Conservation (phyloP, 2,113 vertebrate species). For the Tragelaphus strepsiceros region DNA sequence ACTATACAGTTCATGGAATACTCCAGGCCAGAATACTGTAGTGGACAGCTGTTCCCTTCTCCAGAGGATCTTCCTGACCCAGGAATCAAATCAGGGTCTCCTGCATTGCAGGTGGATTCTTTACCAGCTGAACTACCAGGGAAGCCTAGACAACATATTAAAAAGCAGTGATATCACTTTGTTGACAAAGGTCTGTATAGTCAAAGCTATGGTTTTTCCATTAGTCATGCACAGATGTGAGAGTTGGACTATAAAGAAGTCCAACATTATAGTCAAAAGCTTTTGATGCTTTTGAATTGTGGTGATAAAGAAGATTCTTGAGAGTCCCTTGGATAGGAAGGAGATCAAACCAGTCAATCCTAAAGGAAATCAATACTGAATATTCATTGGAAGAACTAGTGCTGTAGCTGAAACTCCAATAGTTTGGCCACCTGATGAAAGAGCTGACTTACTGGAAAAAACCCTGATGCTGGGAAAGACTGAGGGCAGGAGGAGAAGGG, state of each 20-base stretch:
- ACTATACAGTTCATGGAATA: background rate
- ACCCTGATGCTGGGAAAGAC: background rate
- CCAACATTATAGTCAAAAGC: too few species aligned
- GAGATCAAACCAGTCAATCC: background rate
- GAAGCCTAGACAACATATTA: background rate
- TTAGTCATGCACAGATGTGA: background rate
- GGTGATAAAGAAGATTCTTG: background rate
- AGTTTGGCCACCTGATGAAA: background rate
- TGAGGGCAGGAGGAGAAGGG: background rate
- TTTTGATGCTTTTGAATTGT: background rate
- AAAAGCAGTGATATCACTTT: background rate
- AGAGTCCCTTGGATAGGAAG: background rate
- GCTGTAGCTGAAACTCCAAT: background rate
- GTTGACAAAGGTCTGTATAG: background rate
- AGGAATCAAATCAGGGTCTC: background rate
- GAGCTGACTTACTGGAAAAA: background rate
- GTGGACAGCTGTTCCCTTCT: background rate
- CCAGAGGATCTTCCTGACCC: background rate
- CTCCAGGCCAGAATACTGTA: background rate
- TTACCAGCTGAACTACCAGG: background rate
- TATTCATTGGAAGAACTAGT: background rate
- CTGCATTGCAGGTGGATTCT: background rate
- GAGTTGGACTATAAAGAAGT: background rate
- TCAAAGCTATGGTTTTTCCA: background rate
- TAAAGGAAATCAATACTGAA: background rate